Evolutionary conservation across 1,140 invertebrate genomes (phyloP).

Genomic region (Zaprionus ghesquierei): DNA sequence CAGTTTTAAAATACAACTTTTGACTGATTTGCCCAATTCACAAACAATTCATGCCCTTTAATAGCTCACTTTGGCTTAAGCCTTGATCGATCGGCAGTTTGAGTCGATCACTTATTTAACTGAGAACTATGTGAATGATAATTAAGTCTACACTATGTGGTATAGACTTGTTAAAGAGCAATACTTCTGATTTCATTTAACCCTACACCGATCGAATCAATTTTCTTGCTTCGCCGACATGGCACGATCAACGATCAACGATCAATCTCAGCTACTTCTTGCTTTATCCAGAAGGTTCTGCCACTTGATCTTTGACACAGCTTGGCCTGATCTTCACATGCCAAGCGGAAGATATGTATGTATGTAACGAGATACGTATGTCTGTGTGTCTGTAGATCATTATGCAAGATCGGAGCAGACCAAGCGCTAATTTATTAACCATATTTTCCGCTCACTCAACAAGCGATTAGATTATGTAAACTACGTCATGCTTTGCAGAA

Average conservation of each 20-base stretch:
- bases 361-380: neutral
- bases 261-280: neutral
- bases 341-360: neutral
- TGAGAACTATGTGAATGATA: neutral
- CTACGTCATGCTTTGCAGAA: constrained; percentile 45
- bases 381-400: neutral
- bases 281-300: neutral
- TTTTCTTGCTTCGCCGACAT: neutral
- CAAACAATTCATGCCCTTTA: neutral
- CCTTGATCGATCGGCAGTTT: neutral
- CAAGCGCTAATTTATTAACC: constrained; percentile 53
- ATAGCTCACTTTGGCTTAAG: neutral
- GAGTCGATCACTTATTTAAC: neutral
- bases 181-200: neutral
- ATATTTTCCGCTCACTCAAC: constrained; percentile 64
- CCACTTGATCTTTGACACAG: constrained; percentile 20
- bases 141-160: neutral
- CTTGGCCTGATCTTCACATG: neutral
- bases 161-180: neutral
- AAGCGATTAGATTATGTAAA: constrained; percentile 60
- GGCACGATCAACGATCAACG: neutral
- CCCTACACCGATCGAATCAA: neutral
- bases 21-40: neutral
- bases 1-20: neutral
- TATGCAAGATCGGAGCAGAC: constrained; percentile 9